Percentiles rank a stretch among this genome's conserved stretches.
Conservation (phyloP, 2,888 invertebrate species). For the Lysandra bellargus region DNA sequence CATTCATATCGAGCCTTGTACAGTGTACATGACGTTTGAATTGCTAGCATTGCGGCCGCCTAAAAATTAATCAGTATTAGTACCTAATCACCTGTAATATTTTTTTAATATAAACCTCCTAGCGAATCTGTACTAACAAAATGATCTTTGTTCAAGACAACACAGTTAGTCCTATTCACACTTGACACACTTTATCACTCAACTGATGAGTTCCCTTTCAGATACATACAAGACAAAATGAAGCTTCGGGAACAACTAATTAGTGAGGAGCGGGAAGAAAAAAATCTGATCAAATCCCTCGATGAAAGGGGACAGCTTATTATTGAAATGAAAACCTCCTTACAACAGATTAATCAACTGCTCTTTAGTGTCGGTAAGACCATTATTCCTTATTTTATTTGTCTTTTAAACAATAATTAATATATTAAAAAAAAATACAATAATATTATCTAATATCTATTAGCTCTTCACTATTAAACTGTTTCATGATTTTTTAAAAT, state of each 20-base stretch:
- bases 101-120: too few species aligned
- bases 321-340: conserved; percentile 78
- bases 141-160: too few species aligned
- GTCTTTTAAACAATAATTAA: background rate
- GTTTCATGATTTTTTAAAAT: too few species aligned
- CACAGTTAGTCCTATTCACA: background rate
- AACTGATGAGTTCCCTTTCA: conserved; percentile 44
- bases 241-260: conserved; percentile 66
- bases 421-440: background rate
- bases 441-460: too few species aligned
- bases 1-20: too few species aligned
- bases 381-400: background rate
- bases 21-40: too few species aligned
- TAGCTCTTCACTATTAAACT: too few species aligned
- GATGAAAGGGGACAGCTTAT: conserved; percentile 76
- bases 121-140: too few species aligned
- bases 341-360: conserved; percentile 81
- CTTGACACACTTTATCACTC: background rate
- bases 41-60: too few species aligned
- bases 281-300: conserved; percentile 58
- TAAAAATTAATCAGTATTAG: too few species aligned
- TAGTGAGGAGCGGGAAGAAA: conserved; percentile 65
- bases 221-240: conserved; percentile 74
- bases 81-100: too few species aligned
- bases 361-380: conserved; percentile 69